Evolutionary conservation across 2,797 vertebrate genomes (phyloP), one percentile per base, ranked within the genome.

Genomic region (Anas bernieri): DNA sequence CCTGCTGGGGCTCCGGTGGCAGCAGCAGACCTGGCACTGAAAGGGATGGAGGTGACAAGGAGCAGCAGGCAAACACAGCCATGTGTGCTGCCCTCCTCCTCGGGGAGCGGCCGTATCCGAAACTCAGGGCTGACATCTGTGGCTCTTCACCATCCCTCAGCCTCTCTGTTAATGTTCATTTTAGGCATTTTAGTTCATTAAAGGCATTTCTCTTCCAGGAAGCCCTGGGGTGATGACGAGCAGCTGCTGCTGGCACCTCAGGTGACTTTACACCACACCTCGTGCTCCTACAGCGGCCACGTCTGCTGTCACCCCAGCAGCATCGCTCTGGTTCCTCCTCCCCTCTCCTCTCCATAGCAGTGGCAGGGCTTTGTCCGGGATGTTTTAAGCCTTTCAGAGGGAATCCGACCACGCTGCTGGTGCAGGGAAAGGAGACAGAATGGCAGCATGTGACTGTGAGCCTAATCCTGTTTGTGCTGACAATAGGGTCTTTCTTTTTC

Each of bases 401-500:
- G 68, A 31, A 41, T 41, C 7, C 50, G 48, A 55, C 59, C 80
- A 31, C 1, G 0, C 66, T 37, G 66, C 58, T 62, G 73, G 59
- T 64, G 91, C 55, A 25, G 80, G 61, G 45, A 35, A 30, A n/a
- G 43, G 59, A 45, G 56, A 7, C 22, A 52, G 72, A 62, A 76
- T 15, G 61, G 84, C 55, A 75, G 62, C 11, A 8, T 80, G 77
- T 85, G 90, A 92, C 54, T 33, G 50, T 12, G 83, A 80, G 20
- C 55, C 69, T 94, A 86, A 93, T 92, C 90, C 92, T 92, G 85
- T 58, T 86, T 11, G 26, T 0, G 1, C n/a, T 64, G 74, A 96
- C 94, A 96, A 92, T 87, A 35, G 84, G 52, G 59, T 43, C 93
- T 96, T 96, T 96, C 90, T 94, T 95, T 67, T 74, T 70, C 67